Evolutionary conservation across 2,113 vertebrate species (phyloP).

Genomic region (Notechis scutatus): DNA sequence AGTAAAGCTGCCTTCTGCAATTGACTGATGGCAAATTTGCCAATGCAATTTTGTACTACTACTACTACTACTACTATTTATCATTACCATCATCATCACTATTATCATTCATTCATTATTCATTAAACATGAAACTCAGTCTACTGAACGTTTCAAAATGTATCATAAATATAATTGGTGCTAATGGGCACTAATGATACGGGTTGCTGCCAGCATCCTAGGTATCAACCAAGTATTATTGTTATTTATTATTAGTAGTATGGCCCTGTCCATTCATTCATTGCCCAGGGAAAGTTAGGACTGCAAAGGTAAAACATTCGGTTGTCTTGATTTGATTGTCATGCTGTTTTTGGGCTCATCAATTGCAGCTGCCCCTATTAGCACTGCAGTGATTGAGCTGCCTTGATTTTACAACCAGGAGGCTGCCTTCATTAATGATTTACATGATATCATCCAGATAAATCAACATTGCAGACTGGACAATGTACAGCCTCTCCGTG

Average conservation of each 20-base stretch:
- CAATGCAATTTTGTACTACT: too few species aligned
- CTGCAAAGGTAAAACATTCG: not conserved
- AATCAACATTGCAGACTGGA: not conserved
- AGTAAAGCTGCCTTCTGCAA: too few species aligned
- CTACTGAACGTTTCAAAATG: too few species aligned
- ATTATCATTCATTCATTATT: too few species aligned
- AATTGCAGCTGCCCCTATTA: not conserved
- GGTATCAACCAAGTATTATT: too few species aligned
- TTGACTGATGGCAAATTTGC: too few species aligned
- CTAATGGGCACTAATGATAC: too few species aligned
- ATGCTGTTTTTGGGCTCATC: not conserved
- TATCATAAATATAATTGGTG: too few species aligned
- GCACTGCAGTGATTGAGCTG: not conserved
- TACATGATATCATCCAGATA: not conserved
- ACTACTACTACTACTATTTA: too few species aligned
- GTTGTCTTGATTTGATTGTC: not conserved
- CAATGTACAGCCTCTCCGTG: not conserved
- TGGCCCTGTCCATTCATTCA: not conserved
- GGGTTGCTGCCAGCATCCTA: too few species aligned
- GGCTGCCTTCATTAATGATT: not conserved
- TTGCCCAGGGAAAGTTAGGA: not conserved
- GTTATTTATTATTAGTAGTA: not conserved
- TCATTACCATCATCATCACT: too few species aligned
- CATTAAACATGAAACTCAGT: too few species aligned
- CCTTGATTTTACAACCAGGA: not conserved